These are phyloP conservation scores for Paralichthys olivaceus DNA, from an alignment of 2,113 vertebrate genomes.

Conservation along the genomic window DNA sequence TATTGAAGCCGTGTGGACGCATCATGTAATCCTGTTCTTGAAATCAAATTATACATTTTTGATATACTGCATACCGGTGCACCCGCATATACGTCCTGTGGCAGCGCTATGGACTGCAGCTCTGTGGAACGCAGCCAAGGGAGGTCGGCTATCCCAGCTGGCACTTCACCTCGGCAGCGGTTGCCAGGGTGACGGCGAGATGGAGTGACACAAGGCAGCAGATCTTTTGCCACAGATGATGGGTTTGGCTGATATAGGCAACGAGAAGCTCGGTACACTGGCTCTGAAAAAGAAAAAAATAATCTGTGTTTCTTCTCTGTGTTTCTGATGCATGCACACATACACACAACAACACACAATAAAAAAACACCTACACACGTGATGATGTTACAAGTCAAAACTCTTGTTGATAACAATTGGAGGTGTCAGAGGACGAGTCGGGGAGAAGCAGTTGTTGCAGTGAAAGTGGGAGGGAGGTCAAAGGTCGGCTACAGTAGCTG, in stretches of 20 bases:
- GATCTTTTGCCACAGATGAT: slow-evolving; percentile 87
- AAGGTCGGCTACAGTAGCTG: slow-evolving; percentile 37
- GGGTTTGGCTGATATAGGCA: slow-evolving; percentile 85
- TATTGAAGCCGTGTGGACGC: neutral
- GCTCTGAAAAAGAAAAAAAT: slow-evolving; percentile 5
- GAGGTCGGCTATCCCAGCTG: slow-evolving; percentile 76
- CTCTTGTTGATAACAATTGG: neutral
- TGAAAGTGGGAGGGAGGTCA: slow-evolving; percentile 32
- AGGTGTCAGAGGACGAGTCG: neutral
- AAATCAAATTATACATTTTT: neutral
- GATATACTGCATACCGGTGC: neutral
- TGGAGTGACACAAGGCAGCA: slow-evolving; percentile 80
- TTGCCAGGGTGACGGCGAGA: slow-evolving; percentile 91
- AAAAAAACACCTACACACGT: neutral
- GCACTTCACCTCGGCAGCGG: slow-evolving; percentile 79
- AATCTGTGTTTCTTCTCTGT: slow-evolving; percentile 8
- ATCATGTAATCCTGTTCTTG: neutral
- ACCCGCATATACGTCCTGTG: slow-evolving; percentile 75
- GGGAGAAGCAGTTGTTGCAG: slow-evolving; percentile 12
- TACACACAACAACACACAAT: neutral
- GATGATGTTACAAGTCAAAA: neutral
- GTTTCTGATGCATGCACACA: neutral
- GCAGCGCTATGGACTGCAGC: slow-evolving; percentile 58
- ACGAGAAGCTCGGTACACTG: slow-evolving; percentile 5
- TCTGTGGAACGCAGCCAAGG: slow-evolving; percentile 65